Evolutionary conservation across 2,888 invertebrate species (phyloP), one percentile per base, ranked within the genome.

Genomic region (Lysandra coridon): DNA sequence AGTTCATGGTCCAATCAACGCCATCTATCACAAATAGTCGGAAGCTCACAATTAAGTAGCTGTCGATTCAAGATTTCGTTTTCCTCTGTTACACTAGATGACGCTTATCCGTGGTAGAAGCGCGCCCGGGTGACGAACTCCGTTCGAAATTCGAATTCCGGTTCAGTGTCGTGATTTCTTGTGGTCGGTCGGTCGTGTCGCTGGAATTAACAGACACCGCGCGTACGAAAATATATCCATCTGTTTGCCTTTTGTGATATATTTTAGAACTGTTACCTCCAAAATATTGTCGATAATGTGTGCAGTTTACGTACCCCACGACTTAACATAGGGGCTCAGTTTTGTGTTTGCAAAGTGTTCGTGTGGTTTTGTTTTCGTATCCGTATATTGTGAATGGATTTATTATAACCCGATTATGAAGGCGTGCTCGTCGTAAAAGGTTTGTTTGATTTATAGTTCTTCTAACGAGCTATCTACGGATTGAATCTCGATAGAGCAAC

Each of bases 211-310:
- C 78, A 85, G 85, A 85, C 88, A 86, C 87, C 90, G 89, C 90
- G 92, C 89, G 92, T 88, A 91, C 91, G 87, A 91, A 92, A 93
- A 92, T 92, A 91, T 89, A 88, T 86, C 89, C 93, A 93, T 92
- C 93, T 93, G 94, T 92, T 90, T 87, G 91, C 91, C 91, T 91
- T 93, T 91, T 91, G 91, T 92, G 92, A 88, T 89, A 90, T 91
- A 92, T 85, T 84, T 91, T 88, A 88, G 89, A 90, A 89, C 89
- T 89, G 88, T 90, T 88, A 86, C 86, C 87, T 83, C 81, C 85
- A 89, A 90, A 88, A 86, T 85, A 84, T 84, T 83, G 83, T 81
- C 83, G 82, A 87, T 90, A 87, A 88, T 91, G 91, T 89, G 89
- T 87, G 88, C 87, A 89, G 85, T 87, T 84, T 84, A 86, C 84